Evolutionary conservation across 1,140 invertebrate species (phyloP).

Genomic region (Plectrocnemia conspersa): DNA sequence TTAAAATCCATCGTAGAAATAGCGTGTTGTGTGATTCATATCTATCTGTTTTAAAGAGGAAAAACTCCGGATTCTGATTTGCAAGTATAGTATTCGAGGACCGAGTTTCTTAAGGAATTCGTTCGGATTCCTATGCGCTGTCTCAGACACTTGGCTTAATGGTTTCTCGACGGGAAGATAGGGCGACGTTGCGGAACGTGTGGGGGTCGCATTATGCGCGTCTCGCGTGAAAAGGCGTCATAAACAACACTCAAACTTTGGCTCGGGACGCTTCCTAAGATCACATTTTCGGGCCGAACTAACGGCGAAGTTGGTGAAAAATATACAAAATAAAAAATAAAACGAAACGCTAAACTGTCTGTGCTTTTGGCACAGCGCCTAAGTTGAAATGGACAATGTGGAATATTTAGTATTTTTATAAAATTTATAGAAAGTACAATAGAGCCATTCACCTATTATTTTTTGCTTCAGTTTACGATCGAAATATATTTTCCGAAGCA

Average conservation of each 20-base stretch:
- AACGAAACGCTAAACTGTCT: not conserved
- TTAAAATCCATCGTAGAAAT: not conserved
- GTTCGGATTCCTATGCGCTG: not conserved
- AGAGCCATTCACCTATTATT: too few relatives aligned
- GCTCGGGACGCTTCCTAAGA: not conserved
- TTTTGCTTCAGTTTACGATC: too few relatives aligned
- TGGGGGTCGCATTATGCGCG: conserved; percentile 8
- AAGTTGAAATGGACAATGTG: not conserved
- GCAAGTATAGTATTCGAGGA: not conserved
- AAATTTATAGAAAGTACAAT: too few relatives aligned
- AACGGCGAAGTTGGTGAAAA: too few relatives aligned
- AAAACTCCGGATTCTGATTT: not conserved
- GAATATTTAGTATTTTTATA: too few relatives aligned
- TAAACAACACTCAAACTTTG: conserved; percentile 19
- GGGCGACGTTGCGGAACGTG: conserved; percentile 9
- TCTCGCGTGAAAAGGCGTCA: conserved; percentile 15
- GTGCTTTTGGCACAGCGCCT: not conserved
- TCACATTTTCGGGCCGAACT: not conserved
- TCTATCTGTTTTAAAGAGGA: not conserved
- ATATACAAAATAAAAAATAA: too few relatives aligned
- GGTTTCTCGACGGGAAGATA: not conserved
- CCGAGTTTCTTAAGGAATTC: not conserved
- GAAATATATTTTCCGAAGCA: too few relatives aligned
- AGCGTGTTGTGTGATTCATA: not conserved
- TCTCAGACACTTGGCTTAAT: not conserved